Conservation (phyloP, 2,888 invertebrate species). For the Marasmarcha lunaedactyla region DNA sequence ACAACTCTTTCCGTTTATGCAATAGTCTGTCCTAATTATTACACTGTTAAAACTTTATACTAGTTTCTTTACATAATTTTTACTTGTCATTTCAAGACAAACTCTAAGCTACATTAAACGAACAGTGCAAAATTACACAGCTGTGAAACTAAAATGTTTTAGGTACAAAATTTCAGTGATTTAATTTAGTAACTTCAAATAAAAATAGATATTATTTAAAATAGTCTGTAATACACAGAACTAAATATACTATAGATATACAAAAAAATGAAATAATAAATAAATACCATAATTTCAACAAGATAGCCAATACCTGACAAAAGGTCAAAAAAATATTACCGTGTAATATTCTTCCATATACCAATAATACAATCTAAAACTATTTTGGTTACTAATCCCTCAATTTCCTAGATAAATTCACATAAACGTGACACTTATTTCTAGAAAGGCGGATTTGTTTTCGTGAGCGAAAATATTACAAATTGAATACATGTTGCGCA, state of each 20-base stretch:
- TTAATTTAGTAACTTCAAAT: too few relatives aligned
- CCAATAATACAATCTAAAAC: conserved; percentile 5
- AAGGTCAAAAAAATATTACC: too few relatives aligned
- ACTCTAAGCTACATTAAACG: background rate
- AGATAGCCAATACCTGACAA: too few relatives aligned
- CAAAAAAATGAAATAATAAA: background rate
- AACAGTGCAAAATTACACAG: background rate
- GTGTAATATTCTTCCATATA: background rate
- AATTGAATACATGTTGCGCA: conserved; percentile 5
- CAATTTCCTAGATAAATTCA: conserved; percentile 7
- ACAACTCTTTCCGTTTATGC: background rate
- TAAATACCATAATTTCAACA: conserved; percentile 1
- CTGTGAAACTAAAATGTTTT: too few relatives aligned
- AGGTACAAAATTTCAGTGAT: too few relatives aligned
- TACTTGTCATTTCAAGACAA: background rate
- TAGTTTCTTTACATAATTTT: background rate
- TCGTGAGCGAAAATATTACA: conserved; percentile 40
- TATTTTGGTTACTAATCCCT: background rate
- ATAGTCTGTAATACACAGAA: too few relatives aligned
- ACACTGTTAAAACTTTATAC: background rate
- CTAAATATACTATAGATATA: background rate
- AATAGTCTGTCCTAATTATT: background rate
- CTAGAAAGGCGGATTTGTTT: conserved; percentile 54
- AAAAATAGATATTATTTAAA: too few relatives aligned
- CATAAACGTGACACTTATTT: conserved; percentile 39